These are phyloP conservation scores for Macrosiphum euphorbiae DNA, from an alignment of 2,888 invertebrate species.

Conservation along the genomic window DNA sequence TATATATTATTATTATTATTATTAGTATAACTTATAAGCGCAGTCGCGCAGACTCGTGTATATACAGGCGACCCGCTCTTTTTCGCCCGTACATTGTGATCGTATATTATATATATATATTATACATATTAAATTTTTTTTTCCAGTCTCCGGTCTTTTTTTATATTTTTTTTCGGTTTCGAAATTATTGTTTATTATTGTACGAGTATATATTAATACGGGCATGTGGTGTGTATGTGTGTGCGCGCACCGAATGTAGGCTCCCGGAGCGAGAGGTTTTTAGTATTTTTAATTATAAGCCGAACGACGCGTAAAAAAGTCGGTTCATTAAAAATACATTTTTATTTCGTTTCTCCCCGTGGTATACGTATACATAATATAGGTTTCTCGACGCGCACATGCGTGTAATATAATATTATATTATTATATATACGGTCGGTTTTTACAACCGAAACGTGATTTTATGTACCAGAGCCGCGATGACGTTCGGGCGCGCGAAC, in stretches of 20 bases:
- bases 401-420: slow-evolving; percentile 18
- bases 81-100: slow-evolving; percentile 56
- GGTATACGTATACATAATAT: neutral
- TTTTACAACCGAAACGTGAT: slow-evolving; percentile 63
- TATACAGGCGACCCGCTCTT: slow-evolving; percentile 23
- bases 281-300: slow-evolving; percentile 60
- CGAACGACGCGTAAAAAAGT: slow-evolving; percentile 57
- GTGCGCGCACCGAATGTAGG: neutral
- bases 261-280: slow-evolving; percentile 53
- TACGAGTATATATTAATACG: neutral
- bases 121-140: neutral
- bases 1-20: neutral
- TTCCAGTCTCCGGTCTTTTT: slow-evolving; percentile 23
- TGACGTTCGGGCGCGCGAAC: neutral
- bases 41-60: neutral
- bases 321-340: slow-evolving; percentile 64
- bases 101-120: neutral
- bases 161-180: slow-evolving; percentile 17
- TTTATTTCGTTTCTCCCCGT: slow-evolving; percentile 60
- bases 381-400: neutral
- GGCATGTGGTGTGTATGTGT: neutral
- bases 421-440: slow-evolving; percentile 1
- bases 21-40: neutral
- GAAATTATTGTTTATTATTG: slow-evolving; percentile 46
- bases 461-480: slow-evolving; percentile 17